phyloP scores from a whole-genome alignment of 2,113 vertebrate species.

The Ictalurus punctatus region DNA sequence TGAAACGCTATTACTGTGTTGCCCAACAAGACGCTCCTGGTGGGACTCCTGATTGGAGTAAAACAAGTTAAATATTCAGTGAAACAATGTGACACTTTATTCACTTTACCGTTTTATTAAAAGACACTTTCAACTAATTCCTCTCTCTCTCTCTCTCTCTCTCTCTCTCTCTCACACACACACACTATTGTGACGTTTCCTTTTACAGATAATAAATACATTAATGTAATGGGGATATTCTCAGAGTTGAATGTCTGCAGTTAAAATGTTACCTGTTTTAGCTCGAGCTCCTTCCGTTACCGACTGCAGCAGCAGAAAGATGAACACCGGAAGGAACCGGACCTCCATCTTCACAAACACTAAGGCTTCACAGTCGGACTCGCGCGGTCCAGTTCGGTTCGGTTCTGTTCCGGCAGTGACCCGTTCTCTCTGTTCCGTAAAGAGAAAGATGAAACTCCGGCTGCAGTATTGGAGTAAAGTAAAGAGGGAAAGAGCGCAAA shows the following conservation, averaged over 20 bases:
- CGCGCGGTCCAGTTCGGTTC: too few species aligned
- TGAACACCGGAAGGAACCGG: background rate
- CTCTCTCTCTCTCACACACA: background rate
- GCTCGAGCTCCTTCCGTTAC: background rate
- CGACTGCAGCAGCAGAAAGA: background rate
- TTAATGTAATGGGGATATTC: too few species aligned
- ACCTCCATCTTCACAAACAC: background rate
- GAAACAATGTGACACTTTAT: too few species aligned
- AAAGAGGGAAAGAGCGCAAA: background rate
- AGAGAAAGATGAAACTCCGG: background rate
- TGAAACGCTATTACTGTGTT: too few species aligned
- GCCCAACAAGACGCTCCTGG: too few species aligned
- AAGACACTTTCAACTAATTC: too few species aligned
- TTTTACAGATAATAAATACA: too few species aligned
- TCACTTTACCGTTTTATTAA: too few species aligned
- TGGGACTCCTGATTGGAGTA: background rate
- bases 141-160: background rate
- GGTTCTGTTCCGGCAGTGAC: constrained; percentile 40
- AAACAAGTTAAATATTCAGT: background rate
- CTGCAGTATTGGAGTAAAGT: background rate
- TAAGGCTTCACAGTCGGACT: too few species aligned
- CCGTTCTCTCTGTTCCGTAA: background rate
- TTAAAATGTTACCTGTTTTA: background rate
- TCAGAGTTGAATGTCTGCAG: background rate
- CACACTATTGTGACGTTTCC: too few species aligned